Evolutionary conservation across 2,797 vertebrate species (phyloP).

Genomic region (Typhlichthys eigenmanni): DNA sequence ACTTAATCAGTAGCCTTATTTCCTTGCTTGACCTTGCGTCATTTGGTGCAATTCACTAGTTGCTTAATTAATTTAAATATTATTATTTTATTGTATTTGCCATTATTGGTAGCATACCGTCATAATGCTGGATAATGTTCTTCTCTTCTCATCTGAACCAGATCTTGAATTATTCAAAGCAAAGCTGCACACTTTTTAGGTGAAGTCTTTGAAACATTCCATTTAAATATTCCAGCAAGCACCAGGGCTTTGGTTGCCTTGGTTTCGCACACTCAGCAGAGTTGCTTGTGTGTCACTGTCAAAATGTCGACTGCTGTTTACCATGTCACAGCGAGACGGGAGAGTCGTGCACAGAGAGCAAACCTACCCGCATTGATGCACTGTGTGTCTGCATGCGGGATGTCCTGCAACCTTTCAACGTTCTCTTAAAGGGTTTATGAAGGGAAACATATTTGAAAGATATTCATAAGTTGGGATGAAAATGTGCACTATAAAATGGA

Average conservation of each 20-base stretch:
- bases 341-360: too few relatives aligned
- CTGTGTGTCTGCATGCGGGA: too few relatives aligned
- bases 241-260: not conserved
- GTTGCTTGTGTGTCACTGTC: too few relatives aligned
- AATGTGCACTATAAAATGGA: too few relatives aligned
- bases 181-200: not conserved
- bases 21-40: slow-evolving; percentile 1
- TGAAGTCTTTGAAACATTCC: not conserved
- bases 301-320: too few relatives aligned
- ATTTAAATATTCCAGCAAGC: not conserved
- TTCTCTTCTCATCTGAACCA: not conserved
- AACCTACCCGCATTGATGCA: too few relatives aligned
- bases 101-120: not conserved
- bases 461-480: too few relatives aligned
- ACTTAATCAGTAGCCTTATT: not conserved
- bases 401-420: too few relatives aligned
- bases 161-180: not conserved
- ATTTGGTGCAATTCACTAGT: not conserved
- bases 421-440: too few relatives aligned
- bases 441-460: too few relatives aligned
- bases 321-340: too few relatives aligned
- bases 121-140: not conserved
- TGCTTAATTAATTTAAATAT: not conserved
- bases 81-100: not conserved
- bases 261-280: too few relatives aligned